Percentiles rank a stretch among this genome's conserved stretches.
These are phyloP conservation scores for Chorisops tibialis DNA, from an alignment of 2,888 invertebrate genomes.

Conservation along the genomic window DNA sequence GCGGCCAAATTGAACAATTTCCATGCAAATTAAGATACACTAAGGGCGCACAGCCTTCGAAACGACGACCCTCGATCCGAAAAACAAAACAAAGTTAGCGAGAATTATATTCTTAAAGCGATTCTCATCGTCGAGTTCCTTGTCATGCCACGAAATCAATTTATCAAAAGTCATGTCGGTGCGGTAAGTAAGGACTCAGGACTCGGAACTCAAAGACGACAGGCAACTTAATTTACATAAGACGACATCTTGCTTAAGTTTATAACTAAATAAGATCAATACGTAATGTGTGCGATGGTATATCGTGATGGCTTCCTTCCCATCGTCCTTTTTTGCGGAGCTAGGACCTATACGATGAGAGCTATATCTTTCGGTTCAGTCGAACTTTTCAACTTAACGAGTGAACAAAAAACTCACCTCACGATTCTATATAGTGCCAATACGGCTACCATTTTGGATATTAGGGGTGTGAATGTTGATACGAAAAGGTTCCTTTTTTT, in stretches of 20 bases:
- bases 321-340: too few relatives aligned
- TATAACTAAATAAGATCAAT: constrained; percentile 35
- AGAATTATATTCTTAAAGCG: constrained; percentile 14
- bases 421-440: too few relatives aligned
- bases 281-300: constrained; percentile 5
- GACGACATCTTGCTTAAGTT: constrained; percentile 32
- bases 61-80: too few relatives aligned
- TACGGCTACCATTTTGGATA: too few relatives aligned
- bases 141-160: constrained; percentile 29
- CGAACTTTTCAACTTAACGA: too few relatives aligned
- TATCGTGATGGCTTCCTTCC: too few relatives aligned
- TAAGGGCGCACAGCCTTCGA: not conserved
- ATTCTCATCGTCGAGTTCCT: constrained; percentile 6
- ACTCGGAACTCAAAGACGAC: constrained; percentile 1
- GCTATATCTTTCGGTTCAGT: too few relatives aligned
- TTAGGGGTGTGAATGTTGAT: too few relatives aligned
- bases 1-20: not conserved
- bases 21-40: not conserved
- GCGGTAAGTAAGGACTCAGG: constrained; percentile 4
- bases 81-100: not conserved
- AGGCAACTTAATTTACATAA: constrained; percentile 34
- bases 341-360: too few relatives aligned
- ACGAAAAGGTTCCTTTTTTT: too few relatives aligned
- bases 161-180: constrained; percentile 32
- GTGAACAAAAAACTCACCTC: too few relatives aligned